Evolutionary conservation across 2,888 invertebrate species (phyloP).

Genomic region (Microchrysa polita): DNA sequence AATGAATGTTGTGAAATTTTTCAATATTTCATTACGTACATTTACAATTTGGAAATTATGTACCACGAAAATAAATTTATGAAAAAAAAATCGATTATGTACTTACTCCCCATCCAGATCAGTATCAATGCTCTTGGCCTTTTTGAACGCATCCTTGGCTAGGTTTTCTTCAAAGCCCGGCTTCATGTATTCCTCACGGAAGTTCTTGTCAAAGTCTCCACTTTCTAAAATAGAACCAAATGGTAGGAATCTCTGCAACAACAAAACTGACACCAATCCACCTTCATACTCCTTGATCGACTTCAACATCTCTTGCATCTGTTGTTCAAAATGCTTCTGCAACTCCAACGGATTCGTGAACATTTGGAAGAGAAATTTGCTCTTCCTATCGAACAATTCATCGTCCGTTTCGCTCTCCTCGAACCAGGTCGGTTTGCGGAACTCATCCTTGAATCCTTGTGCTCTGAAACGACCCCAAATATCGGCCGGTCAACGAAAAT

Average conservation of each 20-base stretch:
- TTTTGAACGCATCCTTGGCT: constrained; percentile 58
- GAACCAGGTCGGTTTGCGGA: constrained; percentile 64
- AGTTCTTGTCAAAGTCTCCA: constrained; percentile 58
- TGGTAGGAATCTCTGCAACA: too few relatives aligned
- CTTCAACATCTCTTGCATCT: constrained; percentile 69
- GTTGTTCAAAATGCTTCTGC: constrained; percentile 70
- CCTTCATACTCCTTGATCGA: constrained; percentile 64
- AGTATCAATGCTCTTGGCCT: constrained; percentile 61
- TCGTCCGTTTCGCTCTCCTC: constrained; percentile 64
- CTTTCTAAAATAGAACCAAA: constrained; percentile 52
- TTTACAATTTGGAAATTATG: too few relatives aligned
- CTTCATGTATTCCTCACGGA: constrained; percentile 68
- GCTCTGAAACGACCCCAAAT: constrained; percentile 6
- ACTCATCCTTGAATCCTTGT: constrained; percentile 58
- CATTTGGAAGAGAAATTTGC: constrained; percentile 66
- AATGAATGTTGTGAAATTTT: too few relatives aligned
- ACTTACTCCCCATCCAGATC: constrained; percentile 70
- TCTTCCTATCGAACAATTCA: constrained; percentile 62
- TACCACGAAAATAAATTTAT: too few relatives aligned
- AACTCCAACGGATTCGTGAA: constrained; percentile 70
- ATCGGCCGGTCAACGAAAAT: not conserved
- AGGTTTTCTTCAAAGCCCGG: constrained; percentile 63
- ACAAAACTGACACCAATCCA: constrained; percentile 46
- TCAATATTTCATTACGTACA: too few relatives aligned
- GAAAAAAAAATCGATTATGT: constrained; percentile 41